A percentile compares a stretch with the other conserved stretches of the same genome.
Conservation (phyloP, 2,888 invertebrate genomes). For the Trachelus stipa region DNA sequence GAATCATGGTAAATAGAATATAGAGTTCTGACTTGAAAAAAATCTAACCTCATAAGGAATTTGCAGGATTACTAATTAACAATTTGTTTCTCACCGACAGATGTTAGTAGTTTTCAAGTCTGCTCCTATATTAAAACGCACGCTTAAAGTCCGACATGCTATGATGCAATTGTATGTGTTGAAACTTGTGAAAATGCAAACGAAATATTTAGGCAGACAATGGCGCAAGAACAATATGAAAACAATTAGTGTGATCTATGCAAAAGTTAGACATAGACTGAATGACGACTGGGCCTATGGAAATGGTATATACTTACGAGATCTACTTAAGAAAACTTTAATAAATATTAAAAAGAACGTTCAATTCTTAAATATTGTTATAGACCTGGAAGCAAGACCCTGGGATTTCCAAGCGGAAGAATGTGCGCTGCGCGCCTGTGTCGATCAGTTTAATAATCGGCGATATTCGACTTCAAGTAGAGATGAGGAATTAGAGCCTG, state of each 20-base stretch:
- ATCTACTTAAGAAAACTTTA: background rate
- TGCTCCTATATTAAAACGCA: conserved; percentile 96
- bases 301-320: conserved; percentile 74
- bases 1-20: conserved; percentile 79
- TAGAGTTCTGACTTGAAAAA: conserved; percentile 5
- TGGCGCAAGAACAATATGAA: conserved; percentile 99
- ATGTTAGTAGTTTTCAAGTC: conserved; percentile 99
- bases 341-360: background rate
- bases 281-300: conserved; percentile 99
- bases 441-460: conserved; percentile 95
- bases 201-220: conserved; percentile 97
- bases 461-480: conserved; percentile 74
- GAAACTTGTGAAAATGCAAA: conserved; percentile 99
- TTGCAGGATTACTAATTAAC: background rate
- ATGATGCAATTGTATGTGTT: conserved; percentile 98
- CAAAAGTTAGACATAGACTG: conserved; percentile 93
- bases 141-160: conserved; percentile 94
- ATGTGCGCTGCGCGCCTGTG: conserved; percentile 90
- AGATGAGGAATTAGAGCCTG: conserved; percentile 74
- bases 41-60: background rate
- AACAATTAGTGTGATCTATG: conserved; percentile 98
- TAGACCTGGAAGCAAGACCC: conserved; percentile 94
- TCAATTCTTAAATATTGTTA: conserved; percentile 30
- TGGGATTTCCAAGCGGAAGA: conserved; percentile 99
- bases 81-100: conserved; percentile 47